Evolutionary conservation across 2,113 vertebrate species (phyloP).

Genomic region (Eidolon helvum): DNA sequence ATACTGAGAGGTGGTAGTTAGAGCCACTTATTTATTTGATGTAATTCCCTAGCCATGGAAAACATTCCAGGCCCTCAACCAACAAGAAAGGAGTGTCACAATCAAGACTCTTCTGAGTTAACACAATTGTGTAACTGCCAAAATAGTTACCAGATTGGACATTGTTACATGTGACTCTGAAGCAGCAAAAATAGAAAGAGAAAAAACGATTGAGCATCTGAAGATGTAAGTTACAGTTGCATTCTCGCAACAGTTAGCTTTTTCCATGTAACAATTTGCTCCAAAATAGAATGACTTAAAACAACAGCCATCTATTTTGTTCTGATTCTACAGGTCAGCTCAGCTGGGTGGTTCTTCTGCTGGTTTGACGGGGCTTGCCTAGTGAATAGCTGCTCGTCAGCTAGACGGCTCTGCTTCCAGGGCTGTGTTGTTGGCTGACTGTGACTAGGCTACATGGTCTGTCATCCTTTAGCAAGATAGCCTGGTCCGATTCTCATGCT

Average conservation of each 20-base stretch:
- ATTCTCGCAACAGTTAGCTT: neutral
- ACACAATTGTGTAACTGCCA: neutral
- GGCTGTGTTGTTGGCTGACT: neutral
- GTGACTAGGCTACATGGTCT: neutral
- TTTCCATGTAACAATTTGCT: neutral
- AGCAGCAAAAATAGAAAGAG: neutral
- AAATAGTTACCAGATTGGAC: neutral
- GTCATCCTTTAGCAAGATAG: neutral
- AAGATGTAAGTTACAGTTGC: neutral
- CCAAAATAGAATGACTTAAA: neutral
- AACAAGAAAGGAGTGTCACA: neutral
- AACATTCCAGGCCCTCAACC: neutral
- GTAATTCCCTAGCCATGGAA: neutral
- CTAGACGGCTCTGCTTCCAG: neutral
- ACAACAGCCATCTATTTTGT: neutral
- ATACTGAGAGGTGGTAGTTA: neutral
- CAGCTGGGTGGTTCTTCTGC: neutral
- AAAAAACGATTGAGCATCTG: neutral
- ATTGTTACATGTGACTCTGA: neutral
- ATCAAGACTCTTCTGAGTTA: neutral
- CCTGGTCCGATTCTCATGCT: neutral
- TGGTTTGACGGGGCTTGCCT: neutral
- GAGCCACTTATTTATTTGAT: neutral
- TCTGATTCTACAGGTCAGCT: neutral
- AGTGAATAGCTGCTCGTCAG: neutral